Evolutionary conservation across 2,888 invertebrate species (phyloP).

Genomic region (Plebejus melissa): DNA sequence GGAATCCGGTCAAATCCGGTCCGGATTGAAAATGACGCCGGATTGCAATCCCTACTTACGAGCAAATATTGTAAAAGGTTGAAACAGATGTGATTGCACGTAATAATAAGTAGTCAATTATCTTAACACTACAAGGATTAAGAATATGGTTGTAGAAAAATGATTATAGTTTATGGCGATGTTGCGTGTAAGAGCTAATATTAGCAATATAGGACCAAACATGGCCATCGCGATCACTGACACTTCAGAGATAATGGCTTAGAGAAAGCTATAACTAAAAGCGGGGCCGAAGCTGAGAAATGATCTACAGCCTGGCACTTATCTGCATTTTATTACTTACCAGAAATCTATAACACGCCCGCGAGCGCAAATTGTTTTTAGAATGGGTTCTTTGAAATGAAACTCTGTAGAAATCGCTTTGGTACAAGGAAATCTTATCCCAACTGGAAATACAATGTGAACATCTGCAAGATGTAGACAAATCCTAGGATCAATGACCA

Average conservation of each 20-base stretch:
- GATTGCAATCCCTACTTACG: background rate
- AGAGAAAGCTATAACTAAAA: background rate
- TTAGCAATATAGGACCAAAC: background rate
- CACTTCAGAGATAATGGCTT: slow-evolving; percentile 8
- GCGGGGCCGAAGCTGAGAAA: background rate
- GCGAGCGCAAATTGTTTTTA: slow-evolving; percentile 5
- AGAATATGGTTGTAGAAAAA: background rate
- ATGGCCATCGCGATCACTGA: background rate
- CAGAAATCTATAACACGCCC: background rate
- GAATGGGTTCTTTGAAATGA: slow-evolving; percentile 22
- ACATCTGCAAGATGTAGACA: too few relatives aligned
- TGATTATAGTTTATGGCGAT: background rate
- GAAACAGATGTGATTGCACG: too few relatives aligned
- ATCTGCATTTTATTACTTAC: slow-evolving; percentile 13
- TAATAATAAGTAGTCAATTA: too few relatives aligned
- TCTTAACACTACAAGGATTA: background rate
- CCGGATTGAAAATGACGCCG: too few relatives aligned
- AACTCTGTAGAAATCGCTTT: slow-evolving; percentile 26
- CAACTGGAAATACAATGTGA: background rate
- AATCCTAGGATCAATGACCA: background rate
- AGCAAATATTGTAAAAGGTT: too few relatives aligned
- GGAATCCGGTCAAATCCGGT: too few relatives aligned
- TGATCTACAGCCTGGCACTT: slow-evolving; percentile 24
- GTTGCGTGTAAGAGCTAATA: background rate
- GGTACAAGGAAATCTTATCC: background rate